Evolutionary conservation across 1,140 invertebrate genomes (phyloP).

Genomic region (Popillia japonica): DNA sequence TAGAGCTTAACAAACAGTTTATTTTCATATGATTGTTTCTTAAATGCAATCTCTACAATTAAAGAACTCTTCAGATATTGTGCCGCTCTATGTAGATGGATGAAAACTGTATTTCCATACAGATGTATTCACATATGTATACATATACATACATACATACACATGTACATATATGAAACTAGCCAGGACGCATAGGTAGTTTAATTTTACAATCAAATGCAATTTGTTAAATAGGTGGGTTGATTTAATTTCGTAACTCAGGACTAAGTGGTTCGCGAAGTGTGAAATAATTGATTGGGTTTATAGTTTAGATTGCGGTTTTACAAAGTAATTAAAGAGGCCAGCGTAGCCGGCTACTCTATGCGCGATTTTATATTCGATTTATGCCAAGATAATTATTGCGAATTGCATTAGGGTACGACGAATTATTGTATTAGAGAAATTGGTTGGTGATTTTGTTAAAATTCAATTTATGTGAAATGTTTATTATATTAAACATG

Average conservation of each 20-base stretch:
- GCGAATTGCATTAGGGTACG: not conserved
- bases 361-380: not conserved
- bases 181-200: not conserved
- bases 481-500: too few species aligned
- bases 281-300: conserved; percentile 43
- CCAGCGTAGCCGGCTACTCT: not conserved
- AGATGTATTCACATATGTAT: too few species aligned
- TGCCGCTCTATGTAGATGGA: too few species aligned
- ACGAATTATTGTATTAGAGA: not conserved
- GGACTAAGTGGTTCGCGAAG: conserved; percentile 42
- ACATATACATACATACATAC: too few species aligned
- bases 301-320: conserved; percentile 41
- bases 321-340: conserved; percentile 39
- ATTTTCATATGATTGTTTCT: too few species aligned
- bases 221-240: conserved; percentile 45
- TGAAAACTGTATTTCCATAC: too few species aligned
- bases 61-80: too few species aligned
- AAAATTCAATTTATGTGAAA: too few species aligned
- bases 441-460: too few species aligned
- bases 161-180: too few species aligned
- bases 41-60: too few species aligned
- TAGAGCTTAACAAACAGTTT: too few species aligned
- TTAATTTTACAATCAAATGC: conserved; percentile 41
- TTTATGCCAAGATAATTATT: not conserved
- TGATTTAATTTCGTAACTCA: conserved; percentile 26